A percentile compares a stretch with the other conserved stretches of the same genome.
Evolutionary conservation across 1,140 invertebrate genomes (phyloP).

Genomic region (Aculops lycopersici): DNA sequence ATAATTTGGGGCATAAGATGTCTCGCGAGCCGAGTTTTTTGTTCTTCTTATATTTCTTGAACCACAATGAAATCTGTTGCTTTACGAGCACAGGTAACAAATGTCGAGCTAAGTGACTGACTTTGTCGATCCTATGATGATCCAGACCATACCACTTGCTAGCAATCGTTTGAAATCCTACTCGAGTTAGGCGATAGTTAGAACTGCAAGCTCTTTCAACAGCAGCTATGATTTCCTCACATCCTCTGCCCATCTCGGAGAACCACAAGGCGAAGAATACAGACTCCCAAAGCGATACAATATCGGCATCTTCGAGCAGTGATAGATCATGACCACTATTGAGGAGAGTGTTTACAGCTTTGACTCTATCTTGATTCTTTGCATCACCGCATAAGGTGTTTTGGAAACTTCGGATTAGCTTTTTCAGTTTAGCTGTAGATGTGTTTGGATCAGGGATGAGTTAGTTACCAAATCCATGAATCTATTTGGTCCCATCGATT

Average conservation of each 20-base stretch:
- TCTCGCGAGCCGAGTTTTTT: background rate
- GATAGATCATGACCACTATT: background rate
- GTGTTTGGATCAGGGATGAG: too few species aligned
- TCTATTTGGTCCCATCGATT: too few species aligned
- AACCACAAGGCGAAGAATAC: constrained; percentile 9
- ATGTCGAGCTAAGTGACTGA: constrained; percentile 3
- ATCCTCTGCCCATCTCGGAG: constrained; percentile 8
- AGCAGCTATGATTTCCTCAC: constrained; percentile 6
- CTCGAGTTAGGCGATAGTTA: constrained; percentile 1
- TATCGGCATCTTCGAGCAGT: too few species aligned
- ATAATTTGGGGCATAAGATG: background rate
- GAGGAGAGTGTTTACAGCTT: background rate
- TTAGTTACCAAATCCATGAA: too few species aligned
- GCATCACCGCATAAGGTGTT: background rate
- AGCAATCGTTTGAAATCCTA: constrained; percentile 5
- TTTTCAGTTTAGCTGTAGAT: too few species aligned
- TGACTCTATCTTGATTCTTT: background rate
- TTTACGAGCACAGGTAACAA: constrained; percentile 1
- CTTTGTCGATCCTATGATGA: constrained; percentile 8
- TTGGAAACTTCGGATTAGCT: background rate
- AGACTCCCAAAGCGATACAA: constrained; percentile 9
- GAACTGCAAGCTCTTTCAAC: constrained; percentile 2
- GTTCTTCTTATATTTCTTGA: too few species aligned
- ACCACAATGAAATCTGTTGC: too few species aligned
- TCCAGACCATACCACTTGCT: constrained; percentile 8